Percentiles rank a stretch among this genome's conserved stretches.
These are phyloP conservation scores for Ferrisia virgata DNA, from an alignment of 2,888 invertebrate species.

Conservation along the genomic window DNA sequence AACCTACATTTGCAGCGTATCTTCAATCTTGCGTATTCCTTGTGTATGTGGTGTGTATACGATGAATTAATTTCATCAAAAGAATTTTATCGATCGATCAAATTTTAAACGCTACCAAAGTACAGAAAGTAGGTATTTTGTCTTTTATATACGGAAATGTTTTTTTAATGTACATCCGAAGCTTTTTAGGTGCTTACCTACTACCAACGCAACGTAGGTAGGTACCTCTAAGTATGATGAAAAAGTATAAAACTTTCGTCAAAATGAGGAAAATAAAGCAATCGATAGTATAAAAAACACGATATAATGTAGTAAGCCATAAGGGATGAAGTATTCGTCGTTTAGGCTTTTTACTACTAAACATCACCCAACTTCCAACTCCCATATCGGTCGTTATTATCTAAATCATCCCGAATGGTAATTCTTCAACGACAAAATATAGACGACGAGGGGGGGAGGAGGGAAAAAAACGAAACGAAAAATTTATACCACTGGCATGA, in stretches of 20 bases:
- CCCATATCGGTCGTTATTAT: conserved; percentile 13
- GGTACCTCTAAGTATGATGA: too few species aligned
- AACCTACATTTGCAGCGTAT: too few species aligned
- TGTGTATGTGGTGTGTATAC: background rate
- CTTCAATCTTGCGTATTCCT: too few species aligned
- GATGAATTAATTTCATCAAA: background rate
- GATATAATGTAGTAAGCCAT: too few species aligned
- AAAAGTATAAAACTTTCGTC: background rate
- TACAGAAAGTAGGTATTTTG: too few species aligned
- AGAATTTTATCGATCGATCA: background rate
- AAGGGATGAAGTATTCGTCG: background rate
- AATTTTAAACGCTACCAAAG: too few species aligned
- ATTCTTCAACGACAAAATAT: conserved; percentile 4
- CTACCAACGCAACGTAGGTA: too few species aligned
- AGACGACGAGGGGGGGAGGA: too few species aligned
- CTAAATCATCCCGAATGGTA: conserved; percentile 12
- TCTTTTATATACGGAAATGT: too few species aligned
- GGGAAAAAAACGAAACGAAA: background rate
- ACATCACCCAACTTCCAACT: background rate
- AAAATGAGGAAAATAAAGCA: background rate
- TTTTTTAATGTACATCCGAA: too few species aligned
- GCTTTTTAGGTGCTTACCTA: too few species aligned
- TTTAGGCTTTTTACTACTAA: too few species aligned
- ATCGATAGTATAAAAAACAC: background rate
- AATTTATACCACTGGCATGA: background rate